A percentile compares a stretch with the other conserved stretches of the same genome.
phyloP scores from a whole-genome alignment of 1,140 invertebrate species.

The Drosophila sulfurigaster region DNA sequence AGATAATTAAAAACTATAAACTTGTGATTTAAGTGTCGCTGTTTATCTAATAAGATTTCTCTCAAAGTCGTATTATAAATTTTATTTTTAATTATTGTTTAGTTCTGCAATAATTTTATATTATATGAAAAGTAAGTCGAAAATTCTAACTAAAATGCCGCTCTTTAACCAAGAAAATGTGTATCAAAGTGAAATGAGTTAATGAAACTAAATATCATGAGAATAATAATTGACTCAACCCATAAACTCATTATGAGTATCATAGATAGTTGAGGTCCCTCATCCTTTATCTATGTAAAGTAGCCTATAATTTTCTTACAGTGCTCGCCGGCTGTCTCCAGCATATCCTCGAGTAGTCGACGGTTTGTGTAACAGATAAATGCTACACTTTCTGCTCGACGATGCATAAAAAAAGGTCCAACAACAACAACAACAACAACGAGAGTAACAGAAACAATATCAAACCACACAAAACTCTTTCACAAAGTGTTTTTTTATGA shows the following conservation, averaged over 20 bases:
- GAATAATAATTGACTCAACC: too few species aligned
- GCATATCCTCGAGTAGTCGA: conserved; percentile 43
- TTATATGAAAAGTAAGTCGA: not conserved
- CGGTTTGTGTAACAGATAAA: conserved; percentile 68
- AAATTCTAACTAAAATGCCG: too few species aligned
- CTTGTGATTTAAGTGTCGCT: too few species aligned
- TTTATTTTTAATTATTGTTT: too few species aligned
- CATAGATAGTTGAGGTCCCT: not conserved
- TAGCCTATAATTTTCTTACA: conserved; percentile 45
- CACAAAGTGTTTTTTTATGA: conserved; percentile 83
- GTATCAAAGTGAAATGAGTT: too few species aligned
- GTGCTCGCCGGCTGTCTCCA: conserved; percentile 40
- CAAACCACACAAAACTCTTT: conserved; percentile 72
- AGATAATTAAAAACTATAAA: too few species aligned
- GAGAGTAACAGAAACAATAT: conserved; percentile 20
- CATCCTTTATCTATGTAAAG: not conserved
- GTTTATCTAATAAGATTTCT: too few species aligned
- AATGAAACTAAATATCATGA: too few species aligned
- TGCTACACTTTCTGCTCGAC: conserved; percentile 81
- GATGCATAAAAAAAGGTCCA: conserved; percentile 81
- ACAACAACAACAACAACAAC: conserved; percentile 50
- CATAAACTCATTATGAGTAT: not conserved
- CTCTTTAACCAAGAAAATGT: not conserved
- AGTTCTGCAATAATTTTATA: not conserved
- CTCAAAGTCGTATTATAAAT: too few species aligned